A percentile compares a stretch with the other conserved stretches of the same genome.
phyloP scores from a whole-genome alignment of 2,888 invertebrate species.

The Helicoverpa assulta region DNA sequence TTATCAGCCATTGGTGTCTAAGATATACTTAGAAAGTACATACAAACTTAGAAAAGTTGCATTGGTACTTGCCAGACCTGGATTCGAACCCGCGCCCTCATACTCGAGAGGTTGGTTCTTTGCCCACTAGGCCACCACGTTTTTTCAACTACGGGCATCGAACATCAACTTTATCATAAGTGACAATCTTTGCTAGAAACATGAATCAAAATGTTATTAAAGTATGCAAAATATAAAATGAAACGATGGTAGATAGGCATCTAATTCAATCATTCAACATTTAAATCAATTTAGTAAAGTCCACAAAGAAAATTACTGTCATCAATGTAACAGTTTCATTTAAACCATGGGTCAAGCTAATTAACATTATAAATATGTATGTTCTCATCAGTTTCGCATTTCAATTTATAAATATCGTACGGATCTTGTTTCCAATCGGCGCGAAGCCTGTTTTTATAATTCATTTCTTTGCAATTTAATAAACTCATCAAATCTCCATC shows the following conservation, averaged over 20 bases:
- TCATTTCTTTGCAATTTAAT: slow-evolving; percentile 73
- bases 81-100: no score
- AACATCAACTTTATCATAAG: no score
- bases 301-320: slow-evolving; percentile 25
- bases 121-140: no score
- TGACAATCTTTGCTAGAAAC: no score
- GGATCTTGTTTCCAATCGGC: slow-evolving; percentile 48
- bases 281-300: not conserved
- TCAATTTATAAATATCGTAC: slow-evolving; percentile 53
- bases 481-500: slow-evolving; percentile 76
- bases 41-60: no score
- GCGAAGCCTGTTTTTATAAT: slow-evolving; percentile 55
- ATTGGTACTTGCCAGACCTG: no score
- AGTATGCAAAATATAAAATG: no score
- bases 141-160: no score
- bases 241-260: not conserved
- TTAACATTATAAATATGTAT: slow-evolving; percentile 57
- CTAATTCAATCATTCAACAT: not conserved
- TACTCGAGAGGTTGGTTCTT: no score
- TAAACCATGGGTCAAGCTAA: slow-evolving; percentile 53
- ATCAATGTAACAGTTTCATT: slow-evolving; percentile 18
- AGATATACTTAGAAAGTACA: no score
- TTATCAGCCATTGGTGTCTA: no score
- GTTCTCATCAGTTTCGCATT: slow-evolving; percentile 40
- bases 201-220: no score